These are phyloP conservation scores for Microcaecilia unicolor DNA, from an alignment of 2,797 vertebrate species.

Conservation along the genomic window DNA sequence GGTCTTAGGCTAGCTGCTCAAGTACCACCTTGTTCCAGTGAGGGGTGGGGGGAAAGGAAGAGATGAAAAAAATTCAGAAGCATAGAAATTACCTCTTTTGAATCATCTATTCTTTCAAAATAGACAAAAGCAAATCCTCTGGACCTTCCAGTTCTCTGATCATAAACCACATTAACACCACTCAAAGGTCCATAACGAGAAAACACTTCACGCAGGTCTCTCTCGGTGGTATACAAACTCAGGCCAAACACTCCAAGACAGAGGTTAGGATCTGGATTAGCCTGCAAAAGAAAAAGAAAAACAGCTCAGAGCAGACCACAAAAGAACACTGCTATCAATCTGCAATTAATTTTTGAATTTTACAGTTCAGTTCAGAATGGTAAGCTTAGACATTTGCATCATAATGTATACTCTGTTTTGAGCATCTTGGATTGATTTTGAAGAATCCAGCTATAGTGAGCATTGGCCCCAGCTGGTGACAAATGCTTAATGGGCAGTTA, in stretches of 20 bases:
- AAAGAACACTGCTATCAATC: not conserved
- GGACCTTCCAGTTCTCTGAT: conserved; percentile 84
- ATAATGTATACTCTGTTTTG: too few relatives aligned
- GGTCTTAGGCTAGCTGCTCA: too few relatives aligned
- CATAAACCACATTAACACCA: conserved; percentile 86
- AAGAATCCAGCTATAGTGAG: too few relatives aligned
- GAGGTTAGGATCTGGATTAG: conserved; percentile 85
- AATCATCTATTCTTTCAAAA: conserved; percentile 85
- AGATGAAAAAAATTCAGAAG: too few relatives aligned
- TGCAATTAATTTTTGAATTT: not conserved
- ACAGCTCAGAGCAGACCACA: not conserved
- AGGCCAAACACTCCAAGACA: conserved; percentile 88
- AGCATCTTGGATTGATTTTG: too few relatives aligned
- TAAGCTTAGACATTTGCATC: too few relatives aligned
- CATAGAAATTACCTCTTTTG: conserved; percentile 89
- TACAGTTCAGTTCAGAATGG: too few relatives aligned
- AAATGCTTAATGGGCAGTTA: too few relatives aligned
- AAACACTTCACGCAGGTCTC: conserved; percentile 87
- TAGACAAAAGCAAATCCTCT: conserved; percentile 90
- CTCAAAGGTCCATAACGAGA: conserved; percentile 79
- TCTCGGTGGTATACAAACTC: conserved; percentile 88
- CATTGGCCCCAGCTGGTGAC: too few relatives aligned
- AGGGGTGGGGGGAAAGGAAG: too few relatives aligned
- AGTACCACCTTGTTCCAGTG: too few relatives aligned
- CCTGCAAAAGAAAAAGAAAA: conserved; percentile 51